Conservation (phyloP, 2,888 invertebrate species). For the Lochmaea crataegi region DNA sequence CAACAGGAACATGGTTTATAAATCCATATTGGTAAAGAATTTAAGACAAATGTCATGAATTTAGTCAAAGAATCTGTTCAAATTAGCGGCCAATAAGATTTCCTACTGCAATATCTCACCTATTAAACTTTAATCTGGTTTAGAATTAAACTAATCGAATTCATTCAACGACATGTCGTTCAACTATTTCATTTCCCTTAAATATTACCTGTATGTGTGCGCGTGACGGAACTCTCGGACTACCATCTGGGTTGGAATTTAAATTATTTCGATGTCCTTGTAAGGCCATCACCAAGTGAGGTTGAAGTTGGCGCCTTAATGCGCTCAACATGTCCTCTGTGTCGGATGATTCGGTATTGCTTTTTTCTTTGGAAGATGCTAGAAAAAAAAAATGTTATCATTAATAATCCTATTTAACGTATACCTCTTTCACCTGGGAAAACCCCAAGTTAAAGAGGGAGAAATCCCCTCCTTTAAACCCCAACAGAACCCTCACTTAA, state of each 20-base stretch:
- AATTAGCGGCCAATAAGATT: too few relatives aligned
- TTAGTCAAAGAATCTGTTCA: too few relatives aligned
- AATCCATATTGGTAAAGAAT: too few relatives aligned
- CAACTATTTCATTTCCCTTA: background rate
- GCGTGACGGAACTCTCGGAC: constrained; percentile 48
- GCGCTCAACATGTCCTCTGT: constrained; percentile 77
- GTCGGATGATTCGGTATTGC: constrained; percentile 58
- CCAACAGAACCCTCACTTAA: too few relatives aligned
- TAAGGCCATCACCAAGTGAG: constrained; percentile 75
- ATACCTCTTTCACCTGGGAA: too few relatives aligned
- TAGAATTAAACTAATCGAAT: background rate
- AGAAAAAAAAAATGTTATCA: constrained; percentile 27
- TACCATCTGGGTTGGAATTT: constrained; percentile 51
- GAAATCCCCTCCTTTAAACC: too few relatives aligned
- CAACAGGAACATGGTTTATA: too few relatives aligned
- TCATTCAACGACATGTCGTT: background rate
- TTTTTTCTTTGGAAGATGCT: constrained; percentile 53
- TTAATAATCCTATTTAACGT: too few relatives aligned
- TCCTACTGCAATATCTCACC: too few relatives aligned
- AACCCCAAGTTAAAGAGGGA: too few relatives aligned
- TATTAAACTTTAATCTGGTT: too few relatives aligned
- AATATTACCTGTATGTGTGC: constrained; percentile 47
- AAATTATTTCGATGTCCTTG: constrained; percentile 66
- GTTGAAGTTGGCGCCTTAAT: constrained; percentile 76
- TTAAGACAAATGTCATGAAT: too few relatives aligned